phyloP scores from a whole-genome alignment of 1,140 invertebrate genomes.

The Drosophila persimilis region DNA sequence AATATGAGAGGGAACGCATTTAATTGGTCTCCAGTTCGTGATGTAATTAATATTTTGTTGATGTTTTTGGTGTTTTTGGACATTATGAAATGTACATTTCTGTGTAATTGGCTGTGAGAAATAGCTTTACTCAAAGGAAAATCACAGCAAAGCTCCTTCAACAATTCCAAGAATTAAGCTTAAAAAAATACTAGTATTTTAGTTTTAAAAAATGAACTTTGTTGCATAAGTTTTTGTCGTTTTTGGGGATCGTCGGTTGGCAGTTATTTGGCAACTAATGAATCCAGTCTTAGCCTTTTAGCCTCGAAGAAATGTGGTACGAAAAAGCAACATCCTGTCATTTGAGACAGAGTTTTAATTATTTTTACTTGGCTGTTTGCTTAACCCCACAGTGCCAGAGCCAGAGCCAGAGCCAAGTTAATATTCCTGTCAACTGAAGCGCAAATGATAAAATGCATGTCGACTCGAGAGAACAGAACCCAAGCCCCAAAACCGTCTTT shows the following conservation, averaged over 20 bases:
- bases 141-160: neutral
- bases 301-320: slow-evolving; percentile 32
- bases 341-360: slow-evolving; percentile 70
- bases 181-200: slow-evolving; percentile 3
- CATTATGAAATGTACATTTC: too few species aligned
- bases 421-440: slow-evolving; percentile 73
- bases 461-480: slow-evolving; percentile 13
- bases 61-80: too few species aligned
- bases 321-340: slow-evolving; percentile 38
- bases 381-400: slow-evolving; percentile 18
- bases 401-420: slow-evolving; percentile 36
- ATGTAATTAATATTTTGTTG: too few species aligned
- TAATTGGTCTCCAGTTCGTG: too few species aligned
- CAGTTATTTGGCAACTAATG: slow-evolving; percentile 72
- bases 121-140: too few species aligned
- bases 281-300: slow-evolving; percentile 70
- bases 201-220: slow-evolving; percentile 64
- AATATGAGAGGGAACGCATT: too few species aligned
- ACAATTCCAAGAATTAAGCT: slow-evolving; percentile 22
- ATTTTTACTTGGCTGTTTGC: slow-evolving; percentile 72
- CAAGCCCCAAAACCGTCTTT: neutral
- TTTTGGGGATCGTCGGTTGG: slow-evolving; percentile 39
- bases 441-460: slow-evolving; percentile 74
- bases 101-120: too few species aligned
- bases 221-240: neutral